Evolutionary conservation across 2,888 invertebrate species (phyloP), one percentile per base, ranked within the genome.

Genomic region (Sclerodermus sp.): DNA sequence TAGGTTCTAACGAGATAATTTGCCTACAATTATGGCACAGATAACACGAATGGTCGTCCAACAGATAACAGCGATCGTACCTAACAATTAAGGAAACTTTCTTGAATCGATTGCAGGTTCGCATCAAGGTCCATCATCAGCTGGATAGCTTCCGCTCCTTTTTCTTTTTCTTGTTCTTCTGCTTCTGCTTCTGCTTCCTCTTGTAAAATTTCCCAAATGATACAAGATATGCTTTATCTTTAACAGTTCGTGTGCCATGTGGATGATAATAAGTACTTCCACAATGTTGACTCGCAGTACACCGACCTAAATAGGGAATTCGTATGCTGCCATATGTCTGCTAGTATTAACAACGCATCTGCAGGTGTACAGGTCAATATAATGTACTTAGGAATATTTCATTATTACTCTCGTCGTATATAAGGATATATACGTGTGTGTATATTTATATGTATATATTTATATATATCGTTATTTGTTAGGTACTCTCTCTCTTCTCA

Each of bases 401-500:
- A 54, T 58, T 57, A 58, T 57, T 54, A 57, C 53, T 49, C 48
- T 43, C 39, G 44, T 49, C 50, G 51, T 53, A 47, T 47, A 48
- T 60, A 58, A 47, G 50, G 47, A 46, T 53, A 45, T 46, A 40
- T 45, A 37, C 38, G 50, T 57, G 55, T 45, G 47, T 45, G 8
- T 23, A 23, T 23, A 23, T 23, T 23, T 23, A 23, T 23, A 5
- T 23, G 8, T 23, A 23, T 23, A 23, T 23, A 23, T 23, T 23
- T 23, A 23, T 23, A 5, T 23, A 23, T 23, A 23, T 23, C 23
- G 23, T 23, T 23, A 23, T 23, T 23, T 23, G 23, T 23, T 23
- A 23, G 23, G 8, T 23, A 23, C 23, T 23, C 23, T 23, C 23
- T 23, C 23, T 23, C 47, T 50, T 52, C 44, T 51, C 42, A 32